Evolutionary conservation across 2,888 invertebrate genomes (phyloP).

Genomic region (Thelaira solivaga): DNA sequence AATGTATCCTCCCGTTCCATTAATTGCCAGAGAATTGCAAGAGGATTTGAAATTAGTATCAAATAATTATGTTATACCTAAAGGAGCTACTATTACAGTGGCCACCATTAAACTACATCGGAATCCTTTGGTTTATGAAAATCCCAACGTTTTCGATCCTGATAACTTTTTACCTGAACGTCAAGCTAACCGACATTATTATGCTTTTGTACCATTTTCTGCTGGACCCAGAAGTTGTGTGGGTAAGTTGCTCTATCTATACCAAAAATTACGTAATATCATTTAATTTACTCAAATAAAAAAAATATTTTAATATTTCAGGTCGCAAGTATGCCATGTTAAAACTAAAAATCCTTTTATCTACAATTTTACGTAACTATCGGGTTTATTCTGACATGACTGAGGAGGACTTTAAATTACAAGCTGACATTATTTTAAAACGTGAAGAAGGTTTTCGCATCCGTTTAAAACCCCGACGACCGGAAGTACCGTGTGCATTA

Average conservation of each 20-base stretch:
- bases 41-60: slow-evolving; percentile 85
- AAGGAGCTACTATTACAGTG: slow-evolving; percentile 83
- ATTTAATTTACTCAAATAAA: slow-evolving; percentile 25
- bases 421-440: slow-evolving; percentile 87
- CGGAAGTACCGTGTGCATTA: slow-evolving; percentile 48
- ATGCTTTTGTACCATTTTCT: slow-evolving; percentile 89
- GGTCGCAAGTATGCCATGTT: slow-evolving; percentile 89
- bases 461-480: slow-evolving; percentile 81
- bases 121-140: slow-evolving; percentile 84
- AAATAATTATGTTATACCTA: slow-evolving; percentile 82
- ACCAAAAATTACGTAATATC: too few species aligned
- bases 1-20: slow-evolving; percentile 87
- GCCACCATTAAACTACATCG: slow-evolving; percentile 84
- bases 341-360: slow-evolving; percentile 86
- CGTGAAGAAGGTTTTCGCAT: slow-evolving; percentile 87
- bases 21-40: slow-evolving; percentile 85
- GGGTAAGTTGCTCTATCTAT: slow-evolving; percentile 79
- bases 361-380: slow-evolving; percentile 86
- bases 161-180: slow-evolving; percentile 91
- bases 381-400: slow-evolving; percentile 82
- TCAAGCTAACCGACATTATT: slow-evolving; percentile 87
- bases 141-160: slow-evolving; percentile 87
- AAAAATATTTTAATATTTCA: slow-evolving; percentile 69
- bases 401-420: slow-evolving; percentile 84
- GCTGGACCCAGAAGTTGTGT: slow-evolving; percentile 90